Base-by-base conservation (phyloP, 2,888 invertebrate genomes). In the Eupithecia abbreviata region DNA sequence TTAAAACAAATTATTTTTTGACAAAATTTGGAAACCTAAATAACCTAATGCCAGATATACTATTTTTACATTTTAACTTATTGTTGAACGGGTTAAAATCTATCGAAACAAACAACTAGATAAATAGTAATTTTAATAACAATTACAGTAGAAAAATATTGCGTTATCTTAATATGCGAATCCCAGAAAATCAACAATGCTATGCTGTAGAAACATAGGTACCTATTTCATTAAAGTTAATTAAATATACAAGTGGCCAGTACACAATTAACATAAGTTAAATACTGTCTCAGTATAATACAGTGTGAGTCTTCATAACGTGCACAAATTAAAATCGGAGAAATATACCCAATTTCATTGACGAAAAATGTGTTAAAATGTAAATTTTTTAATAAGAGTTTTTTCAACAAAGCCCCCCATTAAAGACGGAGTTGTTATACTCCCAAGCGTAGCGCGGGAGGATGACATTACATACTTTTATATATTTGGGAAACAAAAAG, bases 101-200 rank as follows among this genome's bases (percentile, higher is more conserved):
- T 77, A 75, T 74, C 72, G 65, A 78, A 76, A 73, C 66, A 69
- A 74, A 76, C 67, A 67, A 71, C 72, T 70, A 78, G 71, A 65
- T 78, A 78, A 75, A 73, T 69, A 47, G 74, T 75, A 41, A 66
- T 51, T 71, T 71, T 45, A 76, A 73, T 77, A 79, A 79, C 76
- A 79, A 78, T 72, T 78, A 78, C 76, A 80, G 78, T 82, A 82
- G 74, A 80, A 82, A 82, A 80, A 82, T 80, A 82, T 80, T 80
- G 80, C 77, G 71, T 77, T 78, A 77, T 71, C 55, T 73, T 74
- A 43, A 75, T 79, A 80, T 79, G 76, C 69, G 30, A 30, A 30
- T 30, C 30, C 72, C 75, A 74, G 73, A 75, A 72, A 76, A 69
- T 73, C 55, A 76, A 74, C 72, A 75, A 77, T 69, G 18, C 47